A percentile compares a stretch with the other conserved stretches of the same genome.
Conservation (phyloP, 1,140 invertebrate genomes). For the Patella vulgata region DNA sequence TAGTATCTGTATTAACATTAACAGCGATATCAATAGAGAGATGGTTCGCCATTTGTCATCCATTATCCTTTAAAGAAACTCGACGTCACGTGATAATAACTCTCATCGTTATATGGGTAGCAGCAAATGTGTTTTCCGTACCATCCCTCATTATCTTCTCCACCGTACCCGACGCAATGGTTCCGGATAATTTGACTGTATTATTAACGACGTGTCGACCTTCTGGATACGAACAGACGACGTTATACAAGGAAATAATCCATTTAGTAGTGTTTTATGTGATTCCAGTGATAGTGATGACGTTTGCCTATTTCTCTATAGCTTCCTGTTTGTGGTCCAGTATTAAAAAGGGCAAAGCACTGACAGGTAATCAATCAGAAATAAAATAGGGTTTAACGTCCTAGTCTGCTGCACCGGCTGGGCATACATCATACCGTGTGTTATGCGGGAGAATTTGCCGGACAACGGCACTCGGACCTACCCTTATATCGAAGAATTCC, state of each 20-base stretch:
- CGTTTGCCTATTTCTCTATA: conserved; percentile 84
- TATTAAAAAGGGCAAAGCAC: conserved; percentile 72
- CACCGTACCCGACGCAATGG: conserved; percentile 15
- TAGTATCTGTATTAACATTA: conserved; percentile 87
- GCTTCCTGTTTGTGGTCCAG: conserved; percentile 83
- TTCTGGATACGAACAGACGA: background rate
- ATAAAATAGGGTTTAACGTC: no score
- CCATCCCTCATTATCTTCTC: conserved; percentile 24
- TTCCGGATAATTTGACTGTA: conserved; percentile 35
- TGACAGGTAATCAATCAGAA: conserved; percentile 35
- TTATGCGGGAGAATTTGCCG: no score
- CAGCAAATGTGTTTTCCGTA: conserved; percentile 38
- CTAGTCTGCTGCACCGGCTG: no score
- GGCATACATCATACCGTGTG: no score
- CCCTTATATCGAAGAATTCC: no score
- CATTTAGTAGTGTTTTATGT: conserved; percentile 79
- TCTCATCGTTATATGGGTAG: conserved; percentile 77
- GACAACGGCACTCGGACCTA: no score
- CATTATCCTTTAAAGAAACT: conserved; percentile 79
- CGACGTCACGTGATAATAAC: conserved; percentile 79
- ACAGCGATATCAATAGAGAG: conserved; percentile 90
- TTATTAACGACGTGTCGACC: conserved; percentile 39
- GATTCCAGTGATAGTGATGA: conserved; percentile 83
- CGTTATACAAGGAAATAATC: conserved; percentile 73
- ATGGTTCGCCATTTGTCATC: conserved; percentile 92